Evolutionary conservation across 2,888 invertebrate genomes (phyloP).

Genomic region (Acanthococcus lagerstroemiae): DNA sequence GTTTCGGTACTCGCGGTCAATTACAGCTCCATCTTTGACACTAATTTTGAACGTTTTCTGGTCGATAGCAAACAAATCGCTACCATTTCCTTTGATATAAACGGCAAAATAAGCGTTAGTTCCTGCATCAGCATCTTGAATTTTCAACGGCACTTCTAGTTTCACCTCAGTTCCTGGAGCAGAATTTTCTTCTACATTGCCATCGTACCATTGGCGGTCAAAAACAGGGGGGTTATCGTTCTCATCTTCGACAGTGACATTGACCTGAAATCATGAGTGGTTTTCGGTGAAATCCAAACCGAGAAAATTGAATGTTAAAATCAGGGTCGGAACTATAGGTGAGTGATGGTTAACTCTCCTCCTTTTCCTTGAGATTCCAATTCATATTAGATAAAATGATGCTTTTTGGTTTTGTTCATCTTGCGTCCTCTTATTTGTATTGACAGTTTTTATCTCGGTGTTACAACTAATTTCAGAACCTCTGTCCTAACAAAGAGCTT

Average conservation of each 20-base stretch:
- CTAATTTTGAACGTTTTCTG: conserved; percentile 52
- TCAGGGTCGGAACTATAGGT: too few relatives aligned
- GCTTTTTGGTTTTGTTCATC: too few relatives aligned
- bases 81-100: conserved; percentile 62
- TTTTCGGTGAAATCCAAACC: conserved; percentile 44
- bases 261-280: conserved; percentile 60
- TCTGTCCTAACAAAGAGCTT: too few relatives aligned
- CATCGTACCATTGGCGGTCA: conserved; percentile 59
- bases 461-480: too few relatives aligned
- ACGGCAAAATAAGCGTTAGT: conserved; percentile 59
- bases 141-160: conserved; percentile 57
- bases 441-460: too few relatives aligned
- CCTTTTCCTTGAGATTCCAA: too few relatives aligned
- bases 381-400: too few relatives aligned
- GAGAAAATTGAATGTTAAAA: neutral
- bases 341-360: too few relatives aligned
- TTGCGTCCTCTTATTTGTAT: too few relatives aligned
- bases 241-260: conserved; percentile 69
- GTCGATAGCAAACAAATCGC: conserved; percentile 60
- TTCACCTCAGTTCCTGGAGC: conserved; percentile 57
- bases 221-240: conserved; percentile 81
- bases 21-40: conserved; percentile 47
- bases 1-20: conserved; percentile 64
- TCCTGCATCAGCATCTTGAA: conserved; percentile 61
- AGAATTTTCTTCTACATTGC: conserved; percentile 68